Base-by-base conservation (phyloP, 2,888 invertebrate genomes). In the Pedicia rivosa region DNA sequence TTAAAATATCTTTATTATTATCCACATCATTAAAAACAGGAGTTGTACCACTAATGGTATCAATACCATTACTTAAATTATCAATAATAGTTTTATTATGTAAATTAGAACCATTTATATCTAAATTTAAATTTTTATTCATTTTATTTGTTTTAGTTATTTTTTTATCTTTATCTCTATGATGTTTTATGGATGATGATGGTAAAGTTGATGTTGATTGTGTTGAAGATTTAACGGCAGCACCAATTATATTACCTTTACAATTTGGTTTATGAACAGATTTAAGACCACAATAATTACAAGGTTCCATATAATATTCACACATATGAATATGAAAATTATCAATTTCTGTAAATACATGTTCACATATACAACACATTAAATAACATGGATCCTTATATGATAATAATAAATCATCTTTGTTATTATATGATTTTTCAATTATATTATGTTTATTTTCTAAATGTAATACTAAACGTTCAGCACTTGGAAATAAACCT, bases 301-400 rank as follows among this genome's bases (percentile, higher is more conserved):
- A 64, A 1, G 59, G 53, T 41, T 55, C 53, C 40, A 59, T 52
- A 16, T 53, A 53, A 28, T 59, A 49, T 29, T 51, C 40, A 50
- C 83, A 84, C 51, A 72, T 70, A 54, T 84, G 84, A 49, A 74
- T 71, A 44, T 73, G 74, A 60, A 81, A 83, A 54, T 78, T 73
- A 55, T 80, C 79, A 47, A 73, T 69, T 52, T 79, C 79, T 44
- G 70, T 72, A 57, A 82, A 84, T 25, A 80, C 72, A 54, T 75
- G 74, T 56, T 82, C 79, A 62, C 84, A 86, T 25, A 68, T 71
- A 62, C 83, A 82, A 54, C 86, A 86, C 65, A 82, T 75, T 43
- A 84, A 63, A 57, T 77, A 81, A 49, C 79, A 72, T 3, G 76
- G 72, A 39, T 75, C 76, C 49, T 67, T 69, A 51, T 74, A 74